Evolutionary conservation across 2,113 vertebrate genomes (phyloP).

Genomic region (Coracopsis vasa): DNA sequence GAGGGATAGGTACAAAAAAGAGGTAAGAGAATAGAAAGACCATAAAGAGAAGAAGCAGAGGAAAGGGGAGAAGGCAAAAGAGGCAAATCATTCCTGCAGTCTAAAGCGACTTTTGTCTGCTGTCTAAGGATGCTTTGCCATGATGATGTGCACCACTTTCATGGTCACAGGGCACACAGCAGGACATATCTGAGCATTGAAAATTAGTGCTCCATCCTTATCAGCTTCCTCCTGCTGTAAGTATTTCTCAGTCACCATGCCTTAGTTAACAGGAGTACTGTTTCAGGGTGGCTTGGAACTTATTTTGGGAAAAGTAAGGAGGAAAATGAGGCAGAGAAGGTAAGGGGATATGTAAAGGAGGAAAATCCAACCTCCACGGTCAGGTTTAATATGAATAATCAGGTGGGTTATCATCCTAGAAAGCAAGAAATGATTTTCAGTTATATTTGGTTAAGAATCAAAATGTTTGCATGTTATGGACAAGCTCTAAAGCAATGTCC

Average conservation of each 20-base stretch:
- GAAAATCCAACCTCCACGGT: not conserved
- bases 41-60: not conserved
- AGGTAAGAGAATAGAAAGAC: not conserved
- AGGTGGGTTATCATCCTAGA: not conserved
- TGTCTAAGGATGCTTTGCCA: not conserved
- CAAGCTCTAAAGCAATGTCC: not conserved
- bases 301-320: not conserved
- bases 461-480: not conserved
- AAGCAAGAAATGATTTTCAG: not conserved
- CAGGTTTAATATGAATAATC: not conserved
- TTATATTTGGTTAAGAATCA: not conserved
- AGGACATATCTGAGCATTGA: not conserved
- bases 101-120: not conserved
- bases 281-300: not conserved
- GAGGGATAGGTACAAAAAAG: not conserved
- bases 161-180: not conserved
- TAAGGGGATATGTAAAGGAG: not conserved
- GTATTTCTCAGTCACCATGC: not conserved
- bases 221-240: not conserved
- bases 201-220: not conserved
- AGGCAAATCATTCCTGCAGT: not conserved
- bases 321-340: not conserved
- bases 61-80: not conserved
- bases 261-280: not conserved
- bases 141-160: not conserved